A percentile compares a stretch with the other conserved stretches of the same genome.
phyloP scores from a whole-genome alignment of 2,113 vertebrate species.

The Garra rufa region DNA sequence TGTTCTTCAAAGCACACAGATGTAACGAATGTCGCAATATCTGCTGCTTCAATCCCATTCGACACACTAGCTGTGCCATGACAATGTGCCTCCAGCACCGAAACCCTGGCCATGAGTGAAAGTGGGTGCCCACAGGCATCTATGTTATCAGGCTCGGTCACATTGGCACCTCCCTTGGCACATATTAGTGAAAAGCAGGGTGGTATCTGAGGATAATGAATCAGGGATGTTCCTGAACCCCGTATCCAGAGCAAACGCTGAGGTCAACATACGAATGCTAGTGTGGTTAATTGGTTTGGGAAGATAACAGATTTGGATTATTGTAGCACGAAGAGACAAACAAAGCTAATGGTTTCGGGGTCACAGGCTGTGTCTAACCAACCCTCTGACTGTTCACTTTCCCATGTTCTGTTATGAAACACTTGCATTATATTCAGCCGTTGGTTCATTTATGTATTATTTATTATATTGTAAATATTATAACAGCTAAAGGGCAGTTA shows the following conservation, averaged over 20 bases:
- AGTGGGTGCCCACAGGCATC: constrained; percentile 55
- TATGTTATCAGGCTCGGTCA: constrained; percentile 77
- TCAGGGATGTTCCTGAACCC: constrained; percentile 72
- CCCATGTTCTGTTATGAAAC: neutral
- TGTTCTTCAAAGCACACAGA: constrained; percentile 36
- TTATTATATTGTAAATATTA: neutral
- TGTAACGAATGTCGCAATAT: constrained; percentile 36
- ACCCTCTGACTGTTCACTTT: neutral
- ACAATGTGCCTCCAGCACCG: constrained; percentile 59
- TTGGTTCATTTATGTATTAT: neutral
- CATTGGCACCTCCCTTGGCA: constrained; percentile 70
- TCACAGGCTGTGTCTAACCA: constrained; percentile 59
- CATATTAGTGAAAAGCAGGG: constrained; percentile 52
- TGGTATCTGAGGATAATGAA: constrained; percentile 69
- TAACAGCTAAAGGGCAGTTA: neutral
- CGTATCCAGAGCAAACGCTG: constrained; percentile 71
- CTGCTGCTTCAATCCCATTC: constrained; percentile 56
- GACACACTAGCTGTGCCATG: constrained; percentile 45
- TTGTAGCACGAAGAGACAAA: constrained; percentile 64
- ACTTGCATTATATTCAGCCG: neutral
- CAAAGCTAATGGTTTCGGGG: constrained; percentile 72
- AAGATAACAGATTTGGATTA: constrained; percentile 80
- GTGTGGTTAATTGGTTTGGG: constrained; percentile 78
- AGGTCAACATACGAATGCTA: constrained; percentile 78
- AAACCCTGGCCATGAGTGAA: constrained; percentile 46